A percentile compares a stretch with the other conserved stretches of the same genome.
Evolutionary conservation across 1,140 invertebrate genomes (phyloP).

Genomic region (Ephestia elutella): DNA sequence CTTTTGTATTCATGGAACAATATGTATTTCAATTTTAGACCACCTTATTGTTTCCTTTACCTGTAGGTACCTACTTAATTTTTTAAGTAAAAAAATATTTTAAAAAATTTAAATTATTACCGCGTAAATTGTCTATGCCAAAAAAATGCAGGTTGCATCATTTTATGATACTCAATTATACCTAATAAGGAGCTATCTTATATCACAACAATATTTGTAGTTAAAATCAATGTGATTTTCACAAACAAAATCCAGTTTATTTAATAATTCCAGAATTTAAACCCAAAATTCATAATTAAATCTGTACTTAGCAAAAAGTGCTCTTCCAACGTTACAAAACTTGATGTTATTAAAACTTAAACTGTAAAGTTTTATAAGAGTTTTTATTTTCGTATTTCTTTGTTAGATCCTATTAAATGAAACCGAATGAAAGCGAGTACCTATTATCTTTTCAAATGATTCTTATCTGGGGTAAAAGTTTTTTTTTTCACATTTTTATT

Average conservation of each 20-base stretch:
- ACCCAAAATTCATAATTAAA: background rate
- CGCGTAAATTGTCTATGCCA: background rate
- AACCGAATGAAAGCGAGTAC: background rate
- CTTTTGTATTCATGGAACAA: background rate
- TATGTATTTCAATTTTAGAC: background rate
- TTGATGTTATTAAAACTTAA: background rate
- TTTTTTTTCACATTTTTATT: too few relatives aligned
- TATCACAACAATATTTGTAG: too few relatives aligned
- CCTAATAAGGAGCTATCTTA: too few relatives aligned
- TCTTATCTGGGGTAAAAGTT: too few relatives aligned
- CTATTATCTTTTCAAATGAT: background rate
- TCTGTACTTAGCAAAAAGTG: background rate
- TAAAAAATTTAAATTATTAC: background rate
- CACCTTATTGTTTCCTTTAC: background rate
- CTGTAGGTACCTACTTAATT: too few relatives aligned
- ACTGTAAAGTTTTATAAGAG: background rate
- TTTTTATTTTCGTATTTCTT: background rate
- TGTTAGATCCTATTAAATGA: background rate
- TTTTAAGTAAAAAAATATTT: too few relatives aligned
- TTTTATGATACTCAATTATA: too few relatives aligned
- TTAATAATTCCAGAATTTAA: background rate
- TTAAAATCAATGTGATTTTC: too few relatives aligned
- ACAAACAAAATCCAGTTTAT: background rate
- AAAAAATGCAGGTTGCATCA: too few relatives aligned
- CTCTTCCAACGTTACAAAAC: background rate